Evolutionary conservation across 2,888 invertebrate species (phyloP), one percentile per base, ranked within the genome.

Genomic region (Stenurella melanura): DNA sequence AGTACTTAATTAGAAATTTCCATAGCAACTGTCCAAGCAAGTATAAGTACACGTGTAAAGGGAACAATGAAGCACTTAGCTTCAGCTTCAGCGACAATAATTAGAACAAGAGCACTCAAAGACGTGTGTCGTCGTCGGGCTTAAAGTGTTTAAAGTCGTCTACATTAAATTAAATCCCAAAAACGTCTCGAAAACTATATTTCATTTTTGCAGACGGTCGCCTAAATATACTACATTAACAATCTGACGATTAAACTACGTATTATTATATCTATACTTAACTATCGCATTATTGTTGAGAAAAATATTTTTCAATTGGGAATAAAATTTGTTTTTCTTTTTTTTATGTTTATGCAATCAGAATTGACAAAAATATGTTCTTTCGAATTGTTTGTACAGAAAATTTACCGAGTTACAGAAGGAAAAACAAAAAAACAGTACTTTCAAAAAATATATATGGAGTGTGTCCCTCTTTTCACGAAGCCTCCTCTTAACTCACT

Each of bases 1-100:
- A 60, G 63, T 63, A 72, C 63, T 69, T 75, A 78, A 78, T 78
- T 78, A 75, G 78, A 60, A 69, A 78, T 78, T 75, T 72, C 78
- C 75, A 78, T 78, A 73, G 78, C 75, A 78, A 78, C 77, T 63
- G 72, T 73, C 77, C 75, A 60, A 61, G 71, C 63, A 73, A 71
- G 68, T 74, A 77, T 66, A 54, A 18, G 21, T 72, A 54, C 63
- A 71, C 71, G 50, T 21, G 71, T 63, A 63, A 60, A 72, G 72
- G 61, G 61, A 72, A 54, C 58, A 63, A 72, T 63, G 72, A 54
- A 61, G 54, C 72, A 72, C 54, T 72, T 63, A 63, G 72, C 63
- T 63, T 72, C 72, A 63, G 61, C 54, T 54, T 17, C 63, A 19
- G 63, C 72, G 63, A 61, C 72, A 63, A 72, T 72, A 72, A 72